phyloP scores from a whole-genome alignment of 2,888 invertebrate genomes.

The Tipula vernalis region DNA sequence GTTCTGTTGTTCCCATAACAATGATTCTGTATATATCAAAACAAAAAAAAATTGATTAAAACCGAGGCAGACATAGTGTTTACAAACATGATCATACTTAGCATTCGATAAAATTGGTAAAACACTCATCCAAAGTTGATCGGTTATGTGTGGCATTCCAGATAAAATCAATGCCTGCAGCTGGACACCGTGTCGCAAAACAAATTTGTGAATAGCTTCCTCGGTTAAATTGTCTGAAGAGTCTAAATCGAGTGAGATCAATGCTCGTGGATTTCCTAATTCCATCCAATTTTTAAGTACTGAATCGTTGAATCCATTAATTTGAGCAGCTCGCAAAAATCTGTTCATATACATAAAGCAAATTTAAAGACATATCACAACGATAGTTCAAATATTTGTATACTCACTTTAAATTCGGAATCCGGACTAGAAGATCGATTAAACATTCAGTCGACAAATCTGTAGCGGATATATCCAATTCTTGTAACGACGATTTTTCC shows the following conservation, averaged over 20 bases:
- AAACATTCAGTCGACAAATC: constrained; percentile 90
- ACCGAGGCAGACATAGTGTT: neutral
- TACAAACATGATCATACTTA: constrained; percentile 46
- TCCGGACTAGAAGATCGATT: constrained; percentile 78
- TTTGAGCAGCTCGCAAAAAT: constrained; percentile 90
- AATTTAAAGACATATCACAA: neutral
- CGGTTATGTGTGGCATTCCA: constrained; percentile 96
- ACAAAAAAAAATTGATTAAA: neutral
- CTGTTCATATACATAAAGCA: constrained; percentile 24
- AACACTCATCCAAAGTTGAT: constrained; percentile 94
- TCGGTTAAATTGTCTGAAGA: constrained; percentile 92
- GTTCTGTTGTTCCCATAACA: constrained; percentile 94
- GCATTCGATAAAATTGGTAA: constrained; percentile 83
- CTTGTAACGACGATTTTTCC: constrained; percentile 90
- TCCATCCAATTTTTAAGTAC: constrained; percentile 89
- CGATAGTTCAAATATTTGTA: neutral
- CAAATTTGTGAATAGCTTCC: constrained; percentile 81
- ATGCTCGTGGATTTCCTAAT: constrained; percentile 61
- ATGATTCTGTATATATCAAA: constrained; percentile 55
- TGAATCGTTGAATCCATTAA: constrained; percentile 93
- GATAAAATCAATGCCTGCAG: constrained; percentile 78
- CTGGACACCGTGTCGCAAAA: constrained; percentile 80
- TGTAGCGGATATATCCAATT: constrained; percentile 94
- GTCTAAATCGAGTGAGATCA: constrained; percentile 85
- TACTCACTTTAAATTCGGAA: constrained; percentile 54